Conservation (phyloP, 1,140 invertebrate genomes). For the Cydia amplana region DNA sequence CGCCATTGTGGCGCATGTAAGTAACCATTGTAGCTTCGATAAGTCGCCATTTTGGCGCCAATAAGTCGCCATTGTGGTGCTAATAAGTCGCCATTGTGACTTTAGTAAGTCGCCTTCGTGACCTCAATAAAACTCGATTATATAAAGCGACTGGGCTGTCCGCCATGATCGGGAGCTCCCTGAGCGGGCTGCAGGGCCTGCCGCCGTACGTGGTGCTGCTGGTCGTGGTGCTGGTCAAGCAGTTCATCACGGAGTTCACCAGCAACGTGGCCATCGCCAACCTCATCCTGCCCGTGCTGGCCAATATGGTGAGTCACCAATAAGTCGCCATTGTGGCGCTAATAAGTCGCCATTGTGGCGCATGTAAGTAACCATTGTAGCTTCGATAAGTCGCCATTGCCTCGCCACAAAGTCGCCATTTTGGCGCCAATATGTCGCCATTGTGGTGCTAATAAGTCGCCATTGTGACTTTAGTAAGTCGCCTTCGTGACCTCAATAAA, state of each 20-base stretch:
- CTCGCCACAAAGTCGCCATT: not conserved
- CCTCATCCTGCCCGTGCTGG: too few species aligned
- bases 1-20: not conserved
- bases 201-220: too few species aligned
- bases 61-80: not conserved
- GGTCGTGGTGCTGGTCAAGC: too few species aligned
- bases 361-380: not conserved
- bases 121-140: not conserved
- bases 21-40: not conserved
- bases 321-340: not conserved
- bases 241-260: too few species aligned
- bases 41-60: not conserved
- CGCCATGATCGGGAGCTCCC: too few species aligned
- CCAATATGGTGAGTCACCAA: too few species aligned
- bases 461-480: too few species aligned
- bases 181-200: too few species aligned
- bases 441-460: not conserved
- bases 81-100: not conserved
- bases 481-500: too few species aligned
- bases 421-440: not conserved
- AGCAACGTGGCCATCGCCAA: too few species aligned
- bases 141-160: too few species aligned
- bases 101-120: not conserved
- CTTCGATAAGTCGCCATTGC: not conserved
- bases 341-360: not conserved